Evolutionary conservation across 1,140 invertebrate genomes (phyloP).

Genomic region (Lasioglossum baleicum): DNA sequence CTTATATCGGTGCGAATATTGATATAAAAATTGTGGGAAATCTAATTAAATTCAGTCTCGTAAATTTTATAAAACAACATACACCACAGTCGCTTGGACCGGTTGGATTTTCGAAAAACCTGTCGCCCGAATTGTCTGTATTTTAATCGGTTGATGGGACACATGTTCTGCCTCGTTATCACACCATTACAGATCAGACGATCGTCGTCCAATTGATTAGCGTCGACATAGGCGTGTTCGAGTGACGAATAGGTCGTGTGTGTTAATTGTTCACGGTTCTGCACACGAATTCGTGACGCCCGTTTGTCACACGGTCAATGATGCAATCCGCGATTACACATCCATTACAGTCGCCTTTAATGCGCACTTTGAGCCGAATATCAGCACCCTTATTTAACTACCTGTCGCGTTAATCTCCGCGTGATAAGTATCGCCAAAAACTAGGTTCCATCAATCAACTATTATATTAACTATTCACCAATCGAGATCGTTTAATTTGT

Average conservation of each 20-base stretch:
- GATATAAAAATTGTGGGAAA: no score
- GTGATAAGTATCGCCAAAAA: no score
- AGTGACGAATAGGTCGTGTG: conserved; percentile 53
- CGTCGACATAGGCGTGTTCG: conserved; percentile 43
- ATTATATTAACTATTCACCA: no score
- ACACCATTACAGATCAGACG: conserved; percentile 17
- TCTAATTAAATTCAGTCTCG: no score
- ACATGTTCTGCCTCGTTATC: neutral
- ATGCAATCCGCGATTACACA: conserved; percentile 46
- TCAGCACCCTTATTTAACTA: neutral
- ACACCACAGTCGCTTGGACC: no score
- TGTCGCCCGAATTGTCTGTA: no score
- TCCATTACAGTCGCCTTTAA: conserved; percentile 27
- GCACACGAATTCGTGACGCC: conserved; percentile 31
- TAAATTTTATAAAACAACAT: no score
- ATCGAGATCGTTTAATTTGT: no score
- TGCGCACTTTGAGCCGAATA: conserved; percentile 21
- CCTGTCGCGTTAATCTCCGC: no score
- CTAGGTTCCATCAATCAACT: no score
- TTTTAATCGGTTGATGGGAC: neutral
- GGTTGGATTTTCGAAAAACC: neutral
- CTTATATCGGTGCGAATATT: no score
- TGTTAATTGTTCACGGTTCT: conserved; percentile 53
- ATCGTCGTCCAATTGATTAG: conserved; percentile 52
- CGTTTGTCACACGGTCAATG: conserved; percentile 53